phyloP scores from a whole-genome alignment of 2,113 vertebrate genomes.

The Corythoichthys haematopterus region DNA sequence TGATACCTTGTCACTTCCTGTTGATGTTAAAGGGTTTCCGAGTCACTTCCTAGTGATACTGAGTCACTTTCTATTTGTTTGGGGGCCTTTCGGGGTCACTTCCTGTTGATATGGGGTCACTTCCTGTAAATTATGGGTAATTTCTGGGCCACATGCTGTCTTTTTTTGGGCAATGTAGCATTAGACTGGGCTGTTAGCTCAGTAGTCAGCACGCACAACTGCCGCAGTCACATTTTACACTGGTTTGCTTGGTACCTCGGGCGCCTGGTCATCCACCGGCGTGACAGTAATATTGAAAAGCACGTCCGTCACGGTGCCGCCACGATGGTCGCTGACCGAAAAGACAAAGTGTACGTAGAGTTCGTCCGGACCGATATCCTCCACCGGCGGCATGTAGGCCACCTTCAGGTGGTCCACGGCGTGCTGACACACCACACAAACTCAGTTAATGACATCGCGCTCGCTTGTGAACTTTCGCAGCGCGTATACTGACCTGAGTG shows the following conservation, averaged over 20 bases:
- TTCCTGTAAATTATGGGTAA: too few relatives aligned
- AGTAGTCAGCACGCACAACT: background rate
- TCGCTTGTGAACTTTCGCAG: too few relatives aligned
- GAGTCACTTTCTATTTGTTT: too few relatives aligned
- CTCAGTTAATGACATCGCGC: background rate
- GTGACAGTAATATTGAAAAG: slow-evolving; percentile 72
- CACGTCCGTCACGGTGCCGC: slow-evolving; percentile 62
- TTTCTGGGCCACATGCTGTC: too few relatives aligned
- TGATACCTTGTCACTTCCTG: too few relatives aligned
- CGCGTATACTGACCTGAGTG: slow-evolving; percentile 68
- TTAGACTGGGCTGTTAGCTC: too few relatives aligned
- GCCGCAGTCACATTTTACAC: too few relatives aligned
- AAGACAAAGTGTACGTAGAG: slow-evolving; percentile 75
- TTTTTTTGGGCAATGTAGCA: too few relatives aligned
- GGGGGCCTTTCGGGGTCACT: too few relatives aligned
- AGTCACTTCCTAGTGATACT: too few relatives aligned
- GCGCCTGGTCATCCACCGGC: slow-evolving; percentile 71
- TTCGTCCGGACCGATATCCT: slow-evolving; percentile 69
- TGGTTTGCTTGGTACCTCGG: slow-evolving; percentile 52
- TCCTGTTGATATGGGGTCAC: too few relatives aligned
- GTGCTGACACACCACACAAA: slow-evolving; percentile 45
- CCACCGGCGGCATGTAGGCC: slow-evolving; percentile 75
- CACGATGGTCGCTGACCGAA: slow-evolving; percentile 74
- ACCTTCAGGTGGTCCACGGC: slow-evolving; percentile 76
- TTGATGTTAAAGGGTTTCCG: too few relatives aligned